Evolutionary conservation across 2,113 vertebrate species (phyloP), one percentile per base, ranked within the genome.

Genomic region (Saccopteryx leptura): DNA sequence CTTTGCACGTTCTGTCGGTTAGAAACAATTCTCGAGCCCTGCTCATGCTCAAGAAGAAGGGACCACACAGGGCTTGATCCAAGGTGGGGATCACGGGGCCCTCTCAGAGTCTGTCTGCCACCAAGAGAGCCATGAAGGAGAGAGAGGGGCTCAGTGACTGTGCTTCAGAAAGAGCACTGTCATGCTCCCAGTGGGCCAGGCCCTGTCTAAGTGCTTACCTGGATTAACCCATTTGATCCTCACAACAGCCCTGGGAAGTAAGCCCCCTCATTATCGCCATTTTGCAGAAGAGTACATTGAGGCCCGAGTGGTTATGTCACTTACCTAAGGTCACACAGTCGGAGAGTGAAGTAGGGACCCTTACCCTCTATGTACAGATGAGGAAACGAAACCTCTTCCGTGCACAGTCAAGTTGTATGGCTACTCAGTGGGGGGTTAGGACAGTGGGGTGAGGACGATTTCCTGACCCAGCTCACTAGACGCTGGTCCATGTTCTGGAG

Each of bases 291-390:
- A 54, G 26, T 48, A 71, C 60, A 54, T 50, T 6, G 15, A 66
- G 60, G 60, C 46, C 50, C 33, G 79, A 88, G 46, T 74, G 46
- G 17, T 79, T 72, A 19, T n/a, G n/a, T 54, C 18, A 83, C 24
- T 95, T 71, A 15, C 23, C 78, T 50, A 39, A 87, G 71, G 39
- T 95, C 81, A 52, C 94, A 84, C 69, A 90, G 92, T 68, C 52
- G 46, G 33, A 72, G 80, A 26, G 66, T 24, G 60, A 13, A 46
- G 18, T 24, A 39, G n/a, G 33, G 69, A 76, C 75, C 33, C 48
- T 74, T 68, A 52, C 15, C 10, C 13, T 69, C 21, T 26, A 48
- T 75, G 80, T 93, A 83, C 31, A 78, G 78, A 68, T 50, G 78
- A 89, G 17, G 26, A 80, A 68, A 31, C 28, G 9, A 28, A 75